Percentiles rank a stretch among this genome's conserved stretches.
Conservation (phyloP, 35 echinoderm and acorn worm genomes). For the Strongylocentrotus purpuratus region DNA sequence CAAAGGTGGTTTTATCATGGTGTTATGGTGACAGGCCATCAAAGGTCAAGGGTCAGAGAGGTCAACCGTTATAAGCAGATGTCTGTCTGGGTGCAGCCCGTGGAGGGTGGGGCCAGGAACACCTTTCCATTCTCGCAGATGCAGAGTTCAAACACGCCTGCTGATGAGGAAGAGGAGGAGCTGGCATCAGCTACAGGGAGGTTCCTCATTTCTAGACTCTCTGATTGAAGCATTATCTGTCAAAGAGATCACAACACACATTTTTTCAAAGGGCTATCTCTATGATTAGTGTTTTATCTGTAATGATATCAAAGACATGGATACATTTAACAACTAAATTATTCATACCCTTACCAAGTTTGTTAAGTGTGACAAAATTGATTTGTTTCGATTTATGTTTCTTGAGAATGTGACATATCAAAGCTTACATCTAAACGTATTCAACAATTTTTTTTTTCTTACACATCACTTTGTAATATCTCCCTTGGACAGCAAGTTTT, state of each 20-base stretch:
- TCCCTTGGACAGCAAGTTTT: no score
- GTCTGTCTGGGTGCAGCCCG: conserved; percentile 54
- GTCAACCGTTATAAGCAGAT: conserved; percentile 37
- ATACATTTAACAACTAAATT: no score
- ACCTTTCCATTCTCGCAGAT: conserved; percentile 67
- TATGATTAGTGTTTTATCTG: no score
- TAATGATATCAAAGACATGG: no score
- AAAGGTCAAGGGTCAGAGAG: background rate
- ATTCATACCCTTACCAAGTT: no score
- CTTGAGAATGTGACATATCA: no score
- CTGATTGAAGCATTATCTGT: conserved; percentile 65
- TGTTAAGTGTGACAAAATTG: no score
- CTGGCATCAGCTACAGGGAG: conserved; percentile 26
- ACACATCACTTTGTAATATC: no score
- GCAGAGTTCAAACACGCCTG: conserved; percentile 65
- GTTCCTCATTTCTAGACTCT: conserved; percentile 50
- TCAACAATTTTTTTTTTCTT: no score
- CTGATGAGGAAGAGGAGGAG: background rate
- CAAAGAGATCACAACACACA: background rate
- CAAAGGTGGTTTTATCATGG: background rate
- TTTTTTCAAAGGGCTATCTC: no score
- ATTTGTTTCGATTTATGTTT: no score
- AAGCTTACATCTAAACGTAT: no score
- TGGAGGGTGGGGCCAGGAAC: conserved; percentile 58
- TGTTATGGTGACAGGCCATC: background rate